Base-by-base conservation (phyloP, 2,888 invertebrate species). In the Acholoe squamosa region DNA sequence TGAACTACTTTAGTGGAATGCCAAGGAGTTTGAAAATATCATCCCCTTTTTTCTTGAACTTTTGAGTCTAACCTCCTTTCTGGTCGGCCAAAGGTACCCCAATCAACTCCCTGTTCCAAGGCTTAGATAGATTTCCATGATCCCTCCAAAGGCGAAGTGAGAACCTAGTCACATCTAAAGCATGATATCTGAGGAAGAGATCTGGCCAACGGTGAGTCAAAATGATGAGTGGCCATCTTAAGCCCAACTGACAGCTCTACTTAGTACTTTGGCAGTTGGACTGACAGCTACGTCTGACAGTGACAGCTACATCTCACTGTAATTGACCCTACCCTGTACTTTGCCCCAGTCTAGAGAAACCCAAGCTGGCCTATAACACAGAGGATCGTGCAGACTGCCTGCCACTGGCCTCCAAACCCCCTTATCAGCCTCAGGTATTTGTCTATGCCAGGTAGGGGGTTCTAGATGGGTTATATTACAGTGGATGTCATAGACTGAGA, bases 281-380 rank as follows among this genome's bases (percentile, higher is more conserved):
- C 71, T 71, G 71, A 71, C 71, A 71, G 71, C 71, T 71, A 28
- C 0, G 31, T 22, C 28, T 71, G 25, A 25, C 71, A n/a, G 7
- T 71, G 71, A 71, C 71, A 71, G 71, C 71, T 71, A 71, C 71
- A 71, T 71, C 71, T 14, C 19, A 28, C 3, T n/a, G 71, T 71
- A 71, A 71, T 71, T 71, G 71, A 71, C 71, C 71, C 71, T 61
- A 22, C n/a, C 14, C 71, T 71, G 71, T 61, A 61, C 61, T 61
- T 61, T 61, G 61, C 19, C 61, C 61, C 19, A n/a, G 3, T n/a
- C n/a, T 61, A 14, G 3, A 14, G 61, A 61, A 61, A 61, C 61
- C 61, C 61, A n/a, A n/a, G 22, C 61, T 19, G 19, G 61, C 12
- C n/a, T 61, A 61, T 61, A 61, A n/a, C 61, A 61, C 61, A 7